Conservation (phyloP, 2,797 vertebrate genomes). For the Pogoniulus pusillus region DNA sequence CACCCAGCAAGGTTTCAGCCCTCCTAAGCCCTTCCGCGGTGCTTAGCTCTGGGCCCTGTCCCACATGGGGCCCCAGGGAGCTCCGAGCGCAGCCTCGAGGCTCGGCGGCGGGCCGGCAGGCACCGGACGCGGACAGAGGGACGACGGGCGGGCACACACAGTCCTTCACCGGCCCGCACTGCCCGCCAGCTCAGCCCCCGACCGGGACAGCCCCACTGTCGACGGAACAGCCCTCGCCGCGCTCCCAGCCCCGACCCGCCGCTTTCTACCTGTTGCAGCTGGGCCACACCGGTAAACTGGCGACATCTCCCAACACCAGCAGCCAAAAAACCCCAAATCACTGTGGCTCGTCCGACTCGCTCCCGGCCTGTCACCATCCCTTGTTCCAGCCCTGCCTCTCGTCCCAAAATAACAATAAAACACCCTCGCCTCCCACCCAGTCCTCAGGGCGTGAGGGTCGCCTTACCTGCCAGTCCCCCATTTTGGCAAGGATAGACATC, state of each 20-base stretch:
- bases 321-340: neutral
- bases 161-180: neutral
- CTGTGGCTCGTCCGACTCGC: neutral
- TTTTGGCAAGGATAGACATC: constrained; percentile 95
- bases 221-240: neutral
- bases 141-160: neutral
- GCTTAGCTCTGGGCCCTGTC: neutral
- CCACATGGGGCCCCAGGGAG: too few relatives aligned
- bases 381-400: neutral
- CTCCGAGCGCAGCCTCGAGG: neutral
- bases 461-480: constrained; percentile 97
- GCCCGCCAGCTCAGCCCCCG: too few relatives aligned
- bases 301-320: neutral
- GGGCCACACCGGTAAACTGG: neutral
- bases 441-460: neutral
- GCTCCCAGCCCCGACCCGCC: neutral
- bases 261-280: neutral
- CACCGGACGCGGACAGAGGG: neutral
- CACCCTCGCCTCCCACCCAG: too few relatives aligned
- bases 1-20: neutral
- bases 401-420: neutral
- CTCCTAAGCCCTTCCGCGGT: neutral
- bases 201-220: neutral
- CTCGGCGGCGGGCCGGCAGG: neutral
- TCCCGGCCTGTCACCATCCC: neutral